Conservation (phyloP, 2,113 vertebrate genomes). For the Nyctibius bracteatus region DNA sequence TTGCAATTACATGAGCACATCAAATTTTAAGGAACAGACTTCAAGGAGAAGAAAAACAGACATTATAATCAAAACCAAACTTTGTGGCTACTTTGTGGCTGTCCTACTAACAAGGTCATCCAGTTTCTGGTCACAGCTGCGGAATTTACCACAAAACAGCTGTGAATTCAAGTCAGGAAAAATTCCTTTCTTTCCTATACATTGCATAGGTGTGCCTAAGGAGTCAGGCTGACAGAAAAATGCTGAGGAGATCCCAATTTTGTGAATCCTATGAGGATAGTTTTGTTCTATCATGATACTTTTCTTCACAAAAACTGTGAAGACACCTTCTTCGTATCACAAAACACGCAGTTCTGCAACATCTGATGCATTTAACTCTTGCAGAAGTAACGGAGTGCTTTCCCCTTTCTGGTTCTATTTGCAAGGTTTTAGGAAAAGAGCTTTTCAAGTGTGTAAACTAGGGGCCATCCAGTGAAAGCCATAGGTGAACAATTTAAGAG, state of each 20-base stretch:
- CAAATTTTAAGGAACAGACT: slow-evolving; percentile 41
- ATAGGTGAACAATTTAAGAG: background rate
- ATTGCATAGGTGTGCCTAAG: background rate
- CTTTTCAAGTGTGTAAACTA: background rate
- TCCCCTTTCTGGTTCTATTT: background rate
- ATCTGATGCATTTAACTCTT: background rate
- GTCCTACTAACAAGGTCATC: slow-evolving; percentile 29
- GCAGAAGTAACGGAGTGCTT: background rate
- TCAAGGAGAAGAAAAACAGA: slow-evolving; percentile 55
- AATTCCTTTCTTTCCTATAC: background rate
- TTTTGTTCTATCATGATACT: background rate
- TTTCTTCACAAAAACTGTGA: background rate
- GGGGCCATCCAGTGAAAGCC: background rate
- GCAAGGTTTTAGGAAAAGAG: background rate
- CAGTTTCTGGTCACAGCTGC: slow-evolving; percentile 44
- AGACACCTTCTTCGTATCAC: background rate
- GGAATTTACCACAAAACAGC: slow-evolving; percentile 33
- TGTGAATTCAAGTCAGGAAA: slow-evolving; percentile 17
- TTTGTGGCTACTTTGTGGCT: slow-evolving; percentile 45
- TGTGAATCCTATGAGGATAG: background rate
- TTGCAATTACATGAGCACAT: slow-evolving; percentile 39
- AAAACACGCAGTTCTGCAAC: background rate
- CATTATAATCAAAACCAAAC: slow-evolving; percentile 62
- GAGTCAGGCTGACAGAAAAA: background rate
- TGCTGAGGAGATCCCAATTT: background rate